phyloP scores from a whole-genome alignment of 2,113 vertebrate genomes.

The Meles meles region DNA sequence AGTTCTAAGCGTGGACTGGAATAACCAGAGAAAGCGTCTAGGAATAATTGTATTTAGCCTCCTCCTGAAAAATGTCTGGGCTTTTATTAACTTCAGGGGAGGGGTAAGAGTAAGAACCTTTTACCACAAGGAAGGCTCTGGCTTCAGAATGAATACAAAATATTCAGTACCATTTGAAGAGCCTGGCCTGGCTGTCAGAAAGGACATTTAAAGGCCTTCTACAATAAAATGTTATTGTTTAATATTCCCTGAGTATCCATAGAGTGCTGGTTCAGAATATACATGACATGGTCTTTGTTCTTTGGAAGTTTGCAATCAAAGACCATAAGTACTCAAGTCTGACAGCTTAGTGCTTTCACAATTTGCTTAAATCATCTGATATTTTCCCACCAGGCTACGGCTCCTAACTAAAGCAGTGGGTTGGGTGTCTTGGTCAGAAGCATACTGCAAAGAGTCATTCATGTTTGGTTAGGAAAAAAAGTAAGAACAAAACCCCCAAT shows the following conservation, averaged over 20 bases:
- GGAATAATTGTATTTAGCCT: not conserved
- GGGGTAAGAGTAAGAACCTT: not conserved
- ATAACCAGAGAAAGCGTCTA: not conserved
- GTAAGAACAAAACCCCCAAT: not conserved
- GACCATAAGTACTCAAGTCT: slow-evolving; percentile 8
- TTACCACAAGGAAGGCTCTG: not conserved
- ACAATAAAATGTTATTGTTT: slow-evolving; percentile 32
- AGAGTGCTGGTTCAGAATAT: slow-evolving; percentile 25
- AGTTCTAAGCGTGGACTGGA: not conserved
- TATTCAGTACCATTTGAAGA: not conserved
- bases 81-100: slow-evolving; percentile 1
- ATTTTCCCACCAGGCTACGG: slow-evolving; percentile 25
- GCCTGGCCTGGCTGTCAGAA: not conserved
- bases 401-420: not conserved
- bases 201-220: slow-evolving; percentile 11
- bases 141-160: not conserved
- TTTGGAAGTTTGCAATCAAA: slow-evolving; percentile 55
- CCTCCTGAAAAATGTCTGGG: not conserved
- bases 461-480: not conserved
- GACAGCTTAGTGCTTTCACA: slow-evolving; percentile 35
- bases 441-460: not conserved
- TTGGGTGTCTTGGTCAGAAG: not conserved
- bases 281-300: slow-evolving; percentile 37
- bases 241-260: slow-evolving; percentile 5
- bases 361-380: slow-evolving; percentile 42